Evolutionary conservation across 2,113 vertebrate genomes (phyloP).

Genomic region (Prionailurus viverrinus): DNA sequence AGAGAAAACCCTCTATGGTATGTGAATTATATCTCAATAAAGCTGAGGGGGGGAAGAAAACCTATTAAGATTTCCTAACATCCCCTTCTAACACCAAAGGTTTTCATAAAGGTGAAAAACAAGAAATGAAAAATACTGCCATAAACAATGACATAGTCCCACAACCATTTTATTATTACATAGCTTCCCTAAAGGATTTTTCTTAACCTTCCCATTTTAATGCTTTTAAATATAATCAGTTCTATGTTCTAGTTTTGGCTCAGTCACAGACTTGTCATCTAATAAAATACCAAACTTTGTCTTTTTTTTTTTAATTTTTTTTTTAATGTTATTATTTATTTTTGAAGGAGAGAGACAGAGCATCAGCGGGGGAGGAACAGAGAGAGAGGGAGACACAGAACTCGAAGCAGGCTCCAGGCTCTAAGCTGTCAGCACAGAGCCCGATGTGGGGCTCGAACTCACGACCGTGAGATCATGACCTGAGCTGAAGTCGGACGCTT

Average conservation of each 20-base stretch:
- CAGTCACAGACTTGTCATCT: neutral
- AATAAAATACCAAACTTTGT: neutral
- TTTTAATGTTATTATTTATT: no score
- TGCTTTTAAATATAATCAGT: neutral
- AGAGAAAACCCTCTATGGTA: neutral
- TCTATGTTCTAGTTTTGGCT: slow-evolving; percentile 13
- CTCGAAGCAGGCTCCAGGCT: no score
- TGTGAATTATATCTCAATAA: no score
- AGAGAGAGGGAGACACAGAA: no score
- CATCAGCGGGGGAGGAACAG: no score
- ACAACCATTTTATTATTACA: slow-evolving; percentile 1
- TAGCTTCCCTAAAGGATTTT: neutral
- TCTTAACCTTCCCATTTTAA: neutral
- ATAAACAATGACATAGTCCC: neutral
- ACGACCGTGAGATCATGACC: no score
- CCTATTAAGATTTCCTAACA: neutral
- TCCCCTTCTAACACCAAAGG: neutral
- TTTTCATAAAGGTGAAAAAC: neutral
- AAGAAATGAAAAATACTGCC: neutral
- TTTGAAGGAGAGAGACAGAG: no score
- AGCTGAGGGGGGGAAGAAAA: neutral
- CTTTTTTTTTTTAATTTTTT: slow-evolving; percentile 41
- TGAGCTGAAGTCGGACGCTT: no score
- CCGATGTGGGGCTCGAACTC: no score
- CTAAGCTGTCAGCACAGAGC: no score